These are phyloP conservation scores for Burhinus bistriatus DNA, from an alignment of 2,113 vertebrate species.

Conservation along the genomic window DNA sequence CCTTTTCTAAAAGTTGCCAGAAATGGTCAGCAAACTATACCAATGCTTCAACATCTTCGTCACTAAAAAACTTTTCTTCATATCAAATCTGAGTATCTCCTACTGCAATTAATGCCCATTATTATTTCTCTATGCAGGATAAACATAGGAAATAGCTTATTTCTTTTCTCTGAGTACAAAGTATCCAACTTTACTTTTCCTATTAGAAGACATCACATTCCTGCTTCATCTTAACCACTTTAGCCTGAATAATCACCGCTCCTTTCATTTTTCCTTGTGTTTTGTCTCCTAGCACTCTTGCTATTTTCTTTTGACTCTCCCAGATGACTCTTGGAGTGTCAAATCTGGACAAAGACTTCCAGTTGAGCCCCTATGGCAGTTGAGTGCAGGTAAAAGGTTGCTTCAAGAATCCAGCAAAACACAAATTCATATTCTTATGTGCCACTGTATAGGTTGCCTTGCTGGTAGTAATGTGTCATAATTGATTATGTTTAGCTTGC, in stretches of 20 bases:
- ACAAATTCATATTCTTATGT: neutral
- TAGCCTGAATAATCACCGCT: neutral
- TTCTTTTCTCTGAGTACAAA: neutral
- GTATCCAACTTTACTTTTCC: neutral
- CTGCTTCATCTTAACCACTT: neutral
- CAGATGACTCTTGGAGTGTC: neutral
- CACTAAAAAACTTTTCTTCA: neutral
- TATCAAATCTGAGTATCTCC: neutral
- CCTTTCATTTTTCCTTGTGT: neutral
- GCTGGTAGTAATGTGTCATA: neutral
- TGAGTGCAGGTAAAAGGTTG: neutral
- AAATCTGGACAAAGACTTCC: neutral
- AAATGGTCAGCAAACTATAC: neutral
- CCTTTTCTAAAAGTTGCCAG: neutral
- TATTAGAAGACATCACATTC: neutral
- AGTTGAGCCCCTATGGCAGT: neutral
- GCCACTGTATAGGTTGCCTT: neutral
- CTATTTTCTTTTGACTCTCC: neutral
- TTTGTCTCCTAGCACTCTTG: neutral
- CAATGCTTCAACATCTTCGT: neutral
- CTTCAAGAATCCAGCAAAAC: neutral
- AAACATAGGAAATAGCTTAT: neutral
- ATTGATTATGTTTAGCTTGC: neutral
- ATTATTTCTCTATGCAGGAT: neutral
- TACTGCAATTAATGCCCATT: neutral